Evolutionary conservation across 2,113 vertebrate genomes (phyloP).

Genomic region (Neomonachus schauinslandi): DNA sequence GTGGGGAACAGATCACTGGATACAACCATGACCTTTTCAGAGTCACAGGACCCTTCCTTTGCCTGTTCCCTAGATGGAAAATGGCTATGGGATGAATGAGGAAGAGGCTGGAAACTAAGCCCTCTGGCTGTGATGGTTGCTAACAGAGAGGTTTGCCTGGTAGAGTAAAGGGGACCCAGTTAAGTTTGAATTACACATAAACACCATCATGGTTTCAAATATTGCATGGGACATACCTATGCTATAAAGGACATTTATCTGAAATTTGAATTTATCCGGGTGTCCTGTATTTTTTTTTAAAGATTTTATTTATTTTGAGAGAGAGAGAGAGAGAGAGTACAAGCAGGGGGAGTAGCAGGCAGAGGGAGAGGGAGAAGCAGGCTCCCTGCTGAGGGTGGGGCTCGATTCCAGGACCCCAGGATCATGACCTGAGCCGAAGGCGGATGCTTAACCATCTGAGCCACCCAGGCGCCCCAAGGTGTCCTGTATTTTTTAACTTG

Average conservation of each 20-base stretch:
- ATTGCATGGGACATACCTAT: not conserved
- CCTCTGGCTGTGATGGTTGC: not conserved
- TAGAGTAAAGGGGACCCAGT: not conserved
- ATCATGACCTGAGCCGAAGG: no score
- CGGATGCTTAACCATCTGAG: no score
- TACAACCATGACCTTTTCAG: not conserved
- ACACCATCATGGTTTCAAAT: not conserved
- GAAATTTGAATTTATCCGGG: not conserved
- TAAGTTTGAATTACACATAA: conserved; percentile 31
- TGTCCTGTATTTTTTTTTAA: not conserved
- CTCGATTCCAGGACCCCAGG: no score
- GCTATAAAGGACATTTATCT: conserved; percentile 35
- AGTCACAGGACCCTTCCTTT: not conserved
- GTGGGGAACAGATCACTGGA: not conserved
- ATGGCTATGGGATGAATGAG: not conserved
- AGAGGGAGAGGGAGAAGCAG: no score
- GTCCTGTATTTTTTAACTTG: not conserved
- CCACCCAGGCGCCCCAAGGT: no score
- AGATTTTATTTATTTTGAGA: no score
- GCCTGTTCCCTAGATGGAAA: not conserved
- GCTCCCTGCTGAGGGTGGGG: no score
- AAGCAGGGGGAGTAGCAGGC: no score
- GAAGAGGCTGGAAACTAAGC: not conserved
- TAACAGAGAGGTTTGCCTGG: not conserved
- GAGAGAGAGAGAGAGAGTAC: no score